A percentile compares a stretch with the other conserved stretches of the same genome.
Evolutionary conservation across 2,797 vertebrate species (phyloP).

Genomic region (Dipus sagitta): DNA sequence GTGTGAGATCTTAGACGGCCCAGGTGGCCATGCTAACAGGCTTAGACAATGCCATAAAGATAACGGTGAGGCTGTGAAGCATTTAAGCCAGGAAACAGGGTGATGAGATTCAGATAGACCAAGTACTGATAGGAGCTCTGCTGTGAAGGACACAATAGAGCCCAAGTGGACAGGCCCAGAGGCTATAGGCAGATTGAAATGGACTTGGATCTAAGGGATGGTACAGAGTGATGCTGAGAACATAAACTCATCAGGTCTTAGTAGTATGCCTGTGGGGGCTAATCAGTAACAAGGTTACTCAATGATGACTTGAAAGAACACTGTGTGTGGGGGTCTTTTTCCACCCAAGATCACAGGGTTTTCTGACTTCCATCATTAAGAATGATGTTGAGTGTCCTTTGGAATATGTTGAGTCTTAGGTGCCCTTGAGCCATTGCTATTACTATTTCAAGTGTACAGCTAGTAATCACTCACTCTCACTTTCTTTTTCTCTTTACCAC

Average conservation of each 20-base stretch:
- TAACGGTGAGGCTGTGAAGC: background rate
- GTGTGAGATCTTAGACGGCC: background rate
- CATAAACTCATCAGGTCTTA: background rate
- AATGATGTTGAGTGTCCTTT: background rate
- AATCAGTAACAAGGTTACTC: background rate
- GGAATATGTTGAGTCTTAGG: background rate
- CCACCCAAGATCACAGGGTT: background rate
- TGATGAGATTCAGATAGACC: background rate
- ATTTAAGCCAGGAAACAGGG: background rate
- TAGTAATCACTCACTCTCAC: background rate
- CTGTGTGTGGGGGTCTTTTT: background rate
- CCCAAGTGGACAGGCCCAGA: background rate
- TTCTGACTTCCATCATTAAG: background rate
- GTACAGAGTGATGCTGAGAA: background rate
- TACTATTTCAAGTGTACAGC: background rate
- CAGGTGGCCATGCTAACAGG: background rate
- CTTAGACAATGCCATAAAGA: background rate
- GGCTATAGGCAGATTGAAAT: background rate
- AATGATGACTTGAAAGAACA: background rate
- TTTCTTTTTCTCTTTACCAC: background rate
- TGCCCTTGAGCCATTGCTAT: background rate
- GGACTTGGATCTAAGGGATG: background rate
- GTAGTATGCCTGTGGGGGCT: background rate
- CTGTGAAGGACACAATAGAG: background rate
- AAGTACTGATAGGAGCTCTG: background rate